A percentile compares a stretch with the other conserved stretches of the same genome.
Conservation (phyloP, 2,797 vertebrate species). For the Moxostoma hubbsi region DNA sequence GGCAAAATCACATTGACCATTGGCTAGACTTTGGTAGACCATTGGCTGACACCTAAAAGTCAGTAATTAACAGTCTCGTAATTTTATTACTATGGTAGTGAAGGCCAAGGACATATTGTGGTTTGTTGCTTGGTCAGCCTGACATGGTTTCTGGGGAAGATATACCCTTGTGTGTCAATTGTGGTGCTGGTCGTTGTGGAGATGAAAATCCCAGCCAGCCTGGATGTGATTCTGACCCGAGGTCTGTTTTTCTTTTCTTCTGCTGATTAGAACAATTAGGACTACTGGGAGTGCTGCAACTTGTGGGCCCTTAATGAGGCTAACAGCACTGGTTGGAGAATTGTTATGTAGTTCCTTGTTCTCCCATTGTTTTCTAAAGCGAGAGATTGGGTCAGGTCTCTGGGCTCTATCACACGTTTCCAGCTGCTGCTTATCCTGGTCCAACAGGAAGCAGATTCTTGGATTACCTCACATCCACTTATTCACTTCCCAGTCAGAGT, state of each 20-base stretch:
- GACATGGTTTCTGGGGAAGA: conserved; percentile 54
- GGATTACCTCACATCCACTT: conserved; percentile 67
- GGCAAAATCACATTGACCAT: no score
- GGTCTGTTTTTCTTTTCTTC: conserved; percentile 54
- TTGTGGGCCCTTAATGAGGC: conserved; percentile 64
- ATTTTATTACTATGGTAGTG: conserved; percentile 54
- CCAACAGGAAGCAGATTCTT: conserved; percentile 69
- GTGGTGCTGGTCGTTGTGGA: conserved; percentile 17
- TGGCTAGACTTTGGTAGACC: background rate
- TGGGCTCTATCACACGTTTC: conserved; percentile 65
- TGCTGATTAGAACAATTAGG: conserved; percentile 56
- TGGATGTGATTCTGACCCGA: conserved; percentile 22
- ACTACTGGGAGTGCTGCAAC: conserved; percentile 42
- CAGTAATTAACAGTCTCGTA: conserved; percentile 56
- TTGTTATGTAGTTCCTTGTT: conserved; percentile 72
- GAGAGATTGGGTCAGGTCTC: conserved; percentile 39
- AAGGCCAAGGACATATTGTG: conserved; percentile 68
- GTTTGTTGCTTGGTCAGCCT: conserved; percentile 67
- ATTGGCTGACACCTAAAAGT: conserved; percentile 16
- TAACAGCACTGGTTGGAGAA: conserved; percentile 63
- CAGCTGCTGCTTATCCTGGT: conserved; percentile 67
- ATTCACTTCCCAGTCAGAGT: conserved; percentile 43
- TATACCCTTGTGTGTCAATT: conserved; percentile 26
- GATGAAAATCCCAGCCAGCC: conserved; percentile 36
- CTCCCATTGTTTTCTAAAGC: conserved; percentile 64